Base-by-base conservation (phyloP, 1,140 invertebrate species). In the Brachionus asplanchnoidis region DNA sequence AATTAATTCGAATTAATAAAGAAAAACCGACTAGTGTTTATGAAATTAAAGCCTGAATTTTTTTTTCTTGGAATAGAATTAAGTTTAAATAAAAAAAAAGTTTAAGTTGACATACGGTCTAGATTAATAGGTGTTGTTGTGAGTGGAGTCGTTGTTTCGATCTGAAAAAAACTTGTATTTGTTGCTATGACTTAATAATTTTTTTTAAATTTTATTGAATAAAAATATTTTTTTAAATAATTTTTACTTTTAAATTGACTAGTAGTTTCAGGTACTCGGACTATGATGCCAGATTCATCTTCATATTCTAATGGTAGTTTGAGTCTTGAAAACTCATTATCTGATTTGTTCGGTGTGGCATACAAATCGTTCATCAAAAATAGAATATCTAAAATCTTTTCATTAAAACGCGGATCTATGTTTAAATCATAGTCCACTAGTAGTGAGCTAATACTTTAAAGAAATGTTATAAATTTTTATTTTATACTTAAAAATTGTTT, bases 341-440 rank as follows among this genome's bases (percentile, higher is more conserved):
- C 26, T 23, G 23, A 12, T 8, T n/a, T 82, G 66, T 82, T 68
- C 32, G 79, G 79, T 68, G 53, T 40, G 60, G 79, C 79, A 46
- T 44, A 82, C 42, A 65, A 68, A 11, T 82, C 53, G 14, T 82
- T 82, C 53, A 82, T 60, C 20, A 82, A 82, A 3, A 17, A 12
- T 20, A 42, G 26, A 36, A 82, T 82, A 40, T 82, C 53, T 17
- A 26, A 1, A 14, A 82, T 44, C 17, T 36, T 32, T 7, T 82
- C 79, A 68, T 82, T 82, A 68, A 17, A 82, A 42, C 79, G 36
- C 23, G 79, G 79, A 65, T 82, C 79, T 20, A 82, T 40, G 66
- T 65, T 82, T 20, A 82, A 14, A 42, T 82, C 79, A 28, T 82
- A 82, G 32, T 82, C 79, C 6, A 82, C 79, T 44, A 65, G 40